phyloP scores from a whole-genome alignment of 1,140 invertebrate species.

The Maconellicoccus hirsutus region DNA sequence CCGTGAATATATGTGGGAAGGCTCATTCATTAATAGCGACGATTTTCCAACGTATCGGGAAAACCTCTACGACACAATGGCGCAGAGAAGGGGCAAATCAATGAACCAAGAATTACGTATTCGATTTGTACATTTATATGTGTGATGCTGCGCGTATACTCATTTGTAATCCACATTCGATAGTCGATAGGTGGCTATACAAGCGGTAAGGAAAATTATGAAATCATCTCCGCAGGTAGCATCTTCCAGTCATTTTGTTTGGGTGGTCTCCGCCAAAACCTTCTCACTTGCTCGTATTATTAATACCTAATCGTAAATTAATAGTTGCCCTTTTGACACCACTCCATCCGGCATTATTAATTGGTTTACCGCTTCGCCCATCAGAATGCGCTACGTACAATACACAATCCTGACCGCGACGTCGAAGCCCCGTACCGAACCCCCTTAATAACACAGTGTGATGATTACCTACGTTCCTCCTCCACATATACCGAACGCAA shows the following conservation, averaged over 20 bases:
- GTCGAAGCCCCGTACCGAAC: not conserved
- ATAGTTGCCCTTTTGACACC: conserved; percentile 22
- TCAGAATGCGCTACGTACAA: conserved; percentile 13
- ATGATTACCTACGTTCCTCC: not conserved
- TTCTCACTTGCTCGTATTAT: conserved; percentile 20
- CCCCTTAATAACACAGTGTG: not conserved
- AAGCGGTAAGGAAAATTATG: conserved; percentile 10
- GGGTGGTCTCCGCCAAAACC: conserved; percentile 20
- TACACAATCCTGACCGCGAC: not conserved
- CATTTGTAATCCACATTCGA: not conserved
- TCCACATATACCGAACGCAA: not conserved
- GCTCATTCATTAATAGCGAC: too few species aligned
- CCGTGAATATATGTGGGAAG: not conserved
- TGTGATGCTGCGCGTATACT: too few species aligned
- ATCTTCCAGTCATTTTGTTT: conserved; percentile 21
- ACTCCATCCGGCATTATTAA: conserved; percentile 22
- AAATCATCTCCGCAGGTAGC: conserved; percentile 20
- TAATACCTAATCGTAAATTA: conserved; percentile 22
- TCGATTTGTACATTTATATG: too few species aligned
- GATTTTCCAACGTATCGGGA: too few species aligned
- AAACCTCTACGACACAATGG: too few species aligned
- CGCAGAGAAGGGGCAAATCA: too few species aligned
- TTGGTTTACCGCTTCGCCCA: conserved; percentile 11
- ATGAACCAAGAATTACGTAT: too few species aligned
- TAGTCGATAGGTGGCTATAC: conserved; percentile 17